Conservation (phyloP, 2,888 invertebrate genomes). For the Eledone cirrhosa region DNA sequence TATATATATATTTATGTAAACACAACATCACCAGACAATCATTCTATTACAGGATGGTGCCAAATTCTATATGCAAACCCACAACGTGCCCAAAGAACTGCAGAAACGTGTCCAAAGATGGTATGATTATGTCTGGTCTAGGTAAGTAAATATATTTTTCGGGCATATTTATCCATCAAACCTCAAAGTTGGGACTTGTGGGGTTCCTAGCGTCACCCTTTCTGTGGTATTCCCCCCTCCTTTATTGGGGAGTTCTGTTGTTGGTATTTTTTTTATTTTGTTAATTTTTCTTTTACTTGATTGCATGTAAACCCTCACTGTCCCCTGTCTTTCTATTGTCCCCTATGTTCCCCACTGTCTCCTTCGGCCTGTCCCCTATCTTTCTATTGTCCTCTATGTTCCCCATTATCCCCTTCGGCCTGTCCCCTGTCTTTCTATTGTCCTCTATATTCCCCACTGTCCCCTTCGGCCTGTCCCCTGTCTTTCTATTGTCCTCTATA, state of each 20-base stretch:
- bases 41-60: constrained; percentile 79
- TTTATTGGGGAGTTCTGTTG: too few relatives aligned
- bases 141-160: constrained; percentile 63
- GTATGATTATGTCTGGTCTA: constrained; percentile 98
- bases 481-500: background rate
- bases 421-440: background rate
- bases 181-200: too few relatives aligned
- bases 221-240: too few relatives aligned
- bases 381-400: too few relatives aligned
- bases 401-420: background rate
- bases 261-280: too few relatives aligned
- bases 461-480: background rate
- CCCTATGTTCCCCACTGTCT: too few relatives aligned
- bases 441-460: background rate
- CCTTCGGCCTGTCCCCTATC: background rate
- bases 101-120: constrained; percentile 93
- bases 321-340: background rate
- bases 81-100: constrained; percentile 95
- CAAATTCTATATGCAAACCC: constrained; percentile 96
- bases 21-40: too few relatives aligned
- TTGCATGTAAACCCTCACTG: too few relatives aligned
- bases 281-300: too few relatives aligned
- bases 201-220: too few relatives aligned
- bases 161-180: too few relatives aligned
- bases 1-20: too few relatives aligned